A percentile compares a stretch with the other conserved stretches of the same genome.
phyloP scores from a whole-genome alignment of 2,888 invertebrate species.

The Scaptomyza reducta region DNA sequence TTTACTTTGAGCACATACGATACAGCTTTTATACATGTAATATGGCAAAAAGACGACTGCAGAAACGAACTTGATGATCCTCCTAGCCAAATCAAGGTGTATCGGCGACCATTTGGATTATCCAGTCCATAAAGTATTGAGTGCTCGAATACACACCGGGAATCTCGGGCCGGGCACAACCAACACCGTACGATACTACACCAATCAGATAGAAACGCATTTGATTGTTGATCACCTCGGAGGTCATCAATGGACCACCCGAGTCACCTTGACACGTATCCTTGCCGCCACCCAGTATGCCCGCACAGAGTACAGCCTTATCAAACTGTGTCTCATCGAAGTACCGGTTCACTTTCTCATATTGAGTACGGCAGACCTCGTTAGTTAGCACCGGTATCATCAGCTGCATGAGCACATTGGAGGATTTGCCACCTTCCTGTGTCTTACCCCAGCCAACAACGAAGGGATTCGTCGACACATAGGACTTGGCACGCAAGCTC shows the following conservation, averaged over 20 bases:
- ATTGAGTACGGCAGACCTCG: constrained; percentile 85
- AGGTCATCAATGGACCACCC: constrained; percentile 83
- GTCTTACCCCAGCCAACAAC: constrained; percentile 88
- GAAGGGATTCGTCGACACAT: constrained; percentile 87
- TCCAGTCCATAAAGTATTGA: constrained; percentile 87
- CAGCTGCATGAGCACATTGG: constrained; percentile 87
- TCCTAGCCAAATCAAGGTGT: constrained; percentile 47
- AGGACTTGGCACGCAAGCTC: constrained; percentile 85
- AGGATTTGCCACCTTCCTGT: constrained; percentile 86
- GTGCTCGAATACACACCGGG: constrained; percentile 88
- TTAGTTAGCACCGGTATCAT: constrained; percentile 89
- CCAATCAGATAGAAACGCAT: constrained; percentile 86
- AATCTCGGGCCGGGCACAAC: constrained; percentile 87
- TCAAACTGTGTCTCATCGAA: constrained; percentile 81
- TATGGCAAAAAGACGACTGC: constrained; percentile 16
- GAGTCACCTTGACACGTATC: constrained; percentile 84
- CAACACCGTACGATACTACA: constrained; percentile 88
- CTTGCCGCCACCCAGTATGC: constrained; percentile 80
- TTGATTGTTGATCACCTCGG: constrained; percentile 63
- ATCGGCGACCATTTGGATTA: constrained; percentile 83
- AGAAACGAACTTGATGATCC: constrained; percentile 1
- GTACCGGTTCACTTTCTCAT: constrained; percentile 67
- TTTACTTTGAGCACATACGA: constrained; percentile 28
- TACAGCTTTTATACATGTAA: not conserved
- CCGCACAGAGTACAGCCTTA: constrained; percentile 81